Evolutionary conservation across 2,888 invertebrate genomes (phyloP).

Genomic region (Cylloceria caligata): DNA sequence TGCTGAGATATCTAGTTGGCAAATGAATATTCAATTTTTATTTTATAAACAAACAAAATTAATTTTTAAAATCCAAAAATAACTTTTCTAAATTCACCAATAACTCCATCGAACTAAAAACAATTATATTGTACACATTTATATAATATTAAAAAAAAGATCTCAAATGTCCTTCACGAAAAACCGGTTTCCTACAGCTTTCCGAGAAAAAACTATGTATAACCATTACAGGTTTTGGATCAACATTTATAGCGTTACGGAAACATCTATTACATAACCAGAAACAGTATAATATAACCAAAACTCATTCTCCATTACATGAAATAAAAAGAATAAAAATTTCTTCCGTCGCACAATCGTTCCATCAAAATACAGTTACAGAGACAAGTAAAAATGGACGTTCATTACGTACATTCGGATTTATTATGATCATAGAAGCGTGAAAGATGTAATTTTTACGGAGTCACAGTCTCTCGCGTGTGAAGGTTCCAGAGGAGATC

Average conservation of each 20-base stretch:
- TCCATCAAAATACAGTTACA: neutral
- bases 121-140: too few species aligned
- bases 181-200: too few species aligned
- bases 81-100: too few species aligned
- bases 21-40: too few species aligned
- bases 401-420: slow-evolving; percentile 1
- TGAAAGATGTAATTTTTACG: slow-evolving; percentile 19
- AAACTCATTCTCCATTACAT: neutral
- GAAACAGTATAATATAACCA: neutral
- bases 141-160: too few species aligned
- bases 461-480: neutral
- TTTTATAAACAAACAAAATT: too few species aligned
- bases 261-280: neutral
- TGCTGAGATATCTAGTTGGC: too few species aligned
- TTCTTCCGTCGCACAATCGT: neutral
- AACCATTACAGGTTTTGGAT: neutral
- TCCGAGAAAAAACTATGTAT: too few species aligned
- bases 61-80: too few species aligned
- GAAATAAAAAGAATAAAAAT: neutral
- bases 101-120: too few species aligned
- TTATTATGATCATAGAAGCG: neutral
- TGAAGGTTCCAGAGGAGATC: slow-evolving; percentile 3
- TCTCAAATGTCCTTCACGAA: too few species aligned
- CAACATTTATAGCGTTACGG: neutral
- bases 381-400: slow-evolving; percentile 1